Conservation (phyloP, 1,140 invertebrate species). For the Ips nitidus region DNA sequence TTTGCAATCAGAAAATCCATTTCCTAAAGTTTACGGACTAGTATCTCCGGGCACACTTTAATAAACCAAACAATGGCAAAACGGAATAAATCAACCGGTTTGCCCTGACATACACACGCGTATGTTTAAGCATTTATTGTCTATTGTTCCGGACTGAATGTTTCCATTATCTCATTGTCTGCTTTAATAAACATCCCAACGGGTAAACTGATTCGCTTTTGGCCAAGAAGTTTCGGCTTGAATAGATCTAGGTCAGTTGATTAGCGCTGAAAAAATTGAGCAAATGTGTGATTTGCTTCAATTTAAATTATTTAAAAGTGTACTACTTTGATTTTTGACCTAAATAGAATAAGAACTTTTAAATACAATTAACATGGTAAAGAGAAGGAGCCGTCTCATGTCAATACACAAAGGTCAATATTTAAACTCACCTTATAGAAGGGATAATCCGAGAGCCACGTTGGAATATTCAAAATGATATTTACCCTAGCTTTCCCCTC, state of each 20-base stretch:
- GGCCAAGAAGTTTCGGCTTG: background rate
- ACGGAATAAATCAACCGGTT: slow-evolving; percentile 26
- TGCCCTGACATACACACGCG: slow-evolving; percentile 30
- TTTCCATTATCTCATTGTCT: slow-evolving; percentile 36
- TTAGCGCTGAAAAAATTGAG: background rate
- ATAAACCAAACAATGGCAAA: slow-evolving; percentile 22
- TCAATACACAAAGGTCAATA: slow-evolving; percentile 18
- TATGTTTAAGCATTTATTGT: slow-evolving; percentile 32
- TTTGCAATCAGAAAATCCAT: no score
- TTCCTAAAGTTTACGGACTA: slow-evolving; percentile 7
- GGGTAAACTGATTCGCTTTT: slow-evolving; percentile 5
- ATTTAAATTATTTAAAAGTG: no score
- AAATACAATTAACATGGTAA: slow-evolving; percentile 13
- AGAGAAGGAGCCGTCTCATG: background rate
- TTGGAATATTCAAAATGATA: slow-evolving; percentile 25
- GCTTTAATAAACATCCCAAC: slow-evolving; percentile 27
- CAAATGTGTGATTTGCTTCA: background rate
- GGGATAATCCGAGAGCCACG: slow-evolving; percentile 16
- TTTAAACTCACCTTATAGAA: slow-evolving; percentile 15
- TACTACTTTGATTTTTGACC: no score
- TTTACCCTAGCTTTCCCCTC: slow-evolving; percentile 9
- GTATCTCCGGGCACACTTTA: slow-evolving; percentile 7
- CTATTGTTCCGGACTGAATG: slow-evolving; percentile 27
- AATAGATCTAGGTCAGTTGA: background rate
- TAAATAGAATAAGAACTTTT: no score